These are phyloP conservation scores for Polydesmus complanatus DNA, from an alignment of 2,888 invertebrate species.

Conservation along the genomic window DNA sequence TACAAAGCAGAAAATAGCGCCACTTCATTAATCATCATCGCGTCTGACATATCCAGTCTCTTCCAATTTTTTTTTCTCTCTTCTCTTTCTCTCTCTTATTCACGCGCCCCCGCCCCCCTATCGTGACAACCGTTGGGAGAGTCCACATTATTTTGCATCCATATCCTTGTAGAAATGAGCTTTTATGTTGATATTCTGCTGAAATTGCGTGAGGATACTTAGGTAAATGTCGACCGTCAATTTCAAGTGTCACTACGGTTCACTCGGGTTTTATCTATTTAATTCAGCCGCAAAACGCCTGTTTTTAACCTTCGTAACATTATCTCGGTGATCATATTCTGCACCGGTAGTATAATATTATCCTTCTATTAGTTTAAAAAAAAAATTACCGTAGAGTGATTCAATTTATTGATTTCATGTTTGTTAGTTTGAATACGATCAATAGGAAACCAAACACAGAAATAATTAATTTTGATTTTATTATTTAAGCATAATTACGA, in stretches of 20 bases:
- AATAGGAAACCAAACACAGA: too few relatives aligned
- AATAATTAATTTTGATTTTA: too few relatives aligned
- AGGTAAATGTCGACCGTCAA: background rate
- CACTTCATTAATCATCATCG: conserved; percentile 14
- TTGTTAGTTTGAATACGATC: too few relatives aligned
- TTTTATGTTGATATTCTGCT: background rate
- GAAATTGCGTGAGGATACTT: background rate
- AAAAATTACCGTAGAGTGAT: too few relatives aligned
- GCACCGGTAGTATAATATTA: too few relatives aligned
- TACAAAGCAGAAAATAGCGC: conserved; percentile 10
- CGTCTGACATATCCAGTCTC: background rate
- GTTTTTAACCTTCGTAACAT: too few relatives aligned
- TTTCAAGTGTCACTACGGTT: background rate
- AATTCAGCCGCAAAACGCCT: background rate
- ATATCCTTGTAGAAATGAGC: background rate
- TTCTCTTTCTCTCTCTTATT: background rate
- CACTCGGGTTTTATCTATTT: background rate
- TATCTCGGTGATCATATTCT: too few relatives aligned
- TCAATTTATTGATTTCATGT: too few relatives aligned
- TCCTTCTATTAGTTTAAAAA: too few relatives aligned
- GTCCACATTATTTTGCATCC: background rate
- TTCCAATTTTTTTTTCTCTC: background rate
- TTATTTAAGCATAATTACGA: too few relatives aligned
- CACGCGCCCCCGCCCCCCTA: background rate
- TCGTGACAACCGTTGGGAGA: too few relatives aligned